Base-by-base conservation (phyloP, 2,113 vertebrate species). In the Notechis scutatus region DNA sequence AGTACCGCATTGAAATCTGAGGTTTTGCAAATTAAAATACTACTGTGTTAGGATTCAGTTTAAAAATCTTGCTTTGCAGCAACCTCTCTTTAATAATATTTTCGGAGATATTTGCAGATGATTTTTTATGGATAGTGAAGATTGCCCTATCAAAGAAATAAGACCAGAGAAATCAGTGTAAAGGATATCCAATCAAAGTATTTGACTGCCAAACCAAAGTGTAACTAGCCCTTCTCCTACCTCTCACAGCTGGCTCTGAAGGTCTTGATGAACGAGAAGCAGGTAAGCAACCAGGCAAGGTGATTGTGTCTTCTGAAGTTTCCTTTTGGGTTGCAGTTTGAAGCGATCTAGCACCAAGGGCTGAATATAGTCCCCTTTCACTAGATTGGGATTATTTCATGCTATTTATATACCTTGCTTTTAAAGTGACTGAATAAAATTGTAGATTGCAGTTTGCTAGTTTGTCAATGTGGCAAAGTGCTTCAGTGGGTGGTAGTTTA, bases 1-100 rank as follows among this genome's bases (percentile, higher is more conserved):
- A 20, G 0, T 4, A 3, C 15, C 3, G 0, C 4, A 0, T 52
- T 50, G 3, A 15, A 69, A 11, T 85, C 8, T 59, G 15, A 21
- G 54, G 1, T 12, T 10, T 54, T 54, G 12, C 6, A 64, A 74
- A 50, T 23, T 88, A 87, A 93, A 59, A 52, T 50, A 85, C 12
- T 34, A 47, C 6, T 20, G 29, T 85, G 55, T 59, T 54, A 9
- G 26, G 26, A 34, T 89, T n/a, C 15, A 47, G 11, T 92, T 85
- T 50, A 42, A 90, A 55, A 85, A 26, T 24, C n/a, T 34, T 64
- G 23, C 23, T 57, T 57, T 85, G 9, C 64, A 81, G 42, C n/a
- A 56, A 23, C 34, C 23, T 10, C 54, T 20, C 8, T 14, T 59
- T 45, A 24, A 42, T 34, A 24, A 57, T 4, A 1, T 4, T 74